Percentiles rank a stretch among this genome's conserved stretches.
Conservation (phyloP, 2,113 vertebrate genomes). For the Electrona antarctica region DNA sequence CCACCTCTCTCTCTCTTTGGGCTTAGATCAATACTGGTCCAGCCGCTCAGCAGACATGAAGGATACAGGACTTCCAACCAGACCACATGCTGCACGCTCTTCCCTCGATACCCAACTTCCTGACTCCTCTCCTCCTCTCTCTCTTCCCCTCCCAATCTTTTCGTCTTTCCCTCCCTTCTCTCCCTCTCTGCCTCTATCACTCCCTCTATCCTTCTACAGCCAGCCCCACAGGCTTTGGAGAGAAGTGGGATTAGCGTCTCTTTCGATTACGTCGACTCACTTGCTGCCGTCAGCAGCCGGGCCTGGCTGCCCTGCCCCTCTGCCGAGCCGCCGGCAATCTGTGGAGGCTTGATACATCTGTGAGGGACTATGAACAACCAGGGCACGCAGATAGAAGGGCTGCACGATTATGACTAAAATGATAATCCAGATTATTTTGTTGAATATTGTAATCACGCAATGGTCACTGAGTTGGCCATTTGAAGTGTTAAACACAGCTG, state of each 20-base stretch:
- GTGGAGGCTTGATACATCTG: constrained; percentile 47
- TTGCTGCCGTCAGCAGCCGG: constrained; percentile 72
- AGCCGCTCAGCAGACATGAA: constrained; percentile 1
- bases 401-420: too few relatives aligned
- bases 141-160: background rate
- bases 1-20: constrained; percentile 24
- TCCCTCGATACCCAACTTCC: constrained; percentile 37
- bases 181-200: constrained; percentile 13
- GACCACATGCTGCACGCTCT: constrained; percentile 17
- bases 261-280: constrained; percentile 76
- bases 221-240: constrained; percentile 69
- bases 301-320: constrained; percentile 52
- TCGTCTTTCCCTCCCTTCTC: background rate
- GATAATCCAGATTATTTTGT: too few relatives aligned
- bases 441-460: too few relatives aligned
- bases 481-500: too few relatives aligned
- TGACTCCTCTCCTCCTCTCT: constrained; percentile 40
- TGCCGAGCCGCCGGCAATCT: constrained; percentile 55
- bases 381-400: constrained; percentile 20
- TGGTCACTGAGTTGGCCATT: too few relatives aligned
- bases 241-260: constrained; percentile 79
- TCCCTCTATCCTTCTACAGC: constrained; percentile 30
- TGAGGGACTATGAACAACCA: constrained; percentile 22
- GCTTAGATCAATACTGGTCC: constrained; percentile 11
- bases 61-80: constrained; percentile 12